A percentile compares a stretch with the other conserved stretches of the same genome.
phyloP scores from a whole-genome alignment of 2,888 invertebrate genomes.

The Plusia festucae region DNA sequence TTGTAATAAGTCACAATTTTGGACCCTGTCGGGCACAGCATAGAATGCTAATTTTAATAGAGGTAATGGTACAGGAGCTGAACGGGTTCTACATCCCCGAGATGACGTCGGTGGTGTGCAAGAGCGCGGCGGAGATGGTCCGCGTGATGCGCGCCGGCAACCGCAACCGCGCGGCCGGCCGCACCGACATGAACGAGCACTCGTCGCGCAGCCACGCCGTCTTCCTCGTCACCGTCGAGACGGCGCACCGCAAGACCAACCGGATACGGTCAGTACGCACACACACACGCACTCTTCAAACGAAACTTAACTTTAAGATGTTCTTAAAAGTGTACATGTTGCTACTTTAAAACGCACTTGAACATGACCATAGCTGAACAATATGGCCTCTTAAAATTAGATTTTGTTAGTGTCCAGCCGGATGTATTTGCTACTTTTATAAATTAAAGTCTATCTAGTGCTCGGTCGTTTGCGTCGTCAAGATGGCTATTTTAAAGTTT shows the following conservation, averaged over 20 bases:
- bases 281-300: neutral
- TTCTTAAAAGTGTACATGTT: no score
- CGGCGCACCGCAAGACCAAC: constrained; percentile 86
- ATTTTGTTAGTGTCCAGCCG: neutral
- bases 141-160: constrained; percentile 98
- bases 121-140: constrained; percentile 97
- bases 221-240: constrained; percentile 99
- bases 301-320: no score
- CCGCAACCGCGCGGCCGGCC: constrained; percentile 97
- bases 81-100: constrained; percentile 98
- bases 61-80: constrained; percentile 78
- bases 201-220: constrained; percentile 99
- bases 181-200: constrained; percentile 99
- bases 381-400: neutral
- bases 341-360: neutral
- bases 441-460: neutral
- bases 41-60: constrained; percentile 7
- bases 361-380: neutral
- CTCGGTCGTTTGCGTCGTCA: neutral
- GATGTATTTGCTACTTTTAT: neutral
- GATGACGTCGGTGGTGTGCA: constrained; percentile 97
- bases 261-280: constrained; percentile 79
- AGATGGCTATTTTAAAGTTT: neutral
- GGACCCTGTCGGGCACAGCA: no score
- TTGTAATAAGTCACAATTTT: no score